phyloP scores from a whole-genome alignment of 2,113 vertebrate genomes.

The Ia io region DNA sequence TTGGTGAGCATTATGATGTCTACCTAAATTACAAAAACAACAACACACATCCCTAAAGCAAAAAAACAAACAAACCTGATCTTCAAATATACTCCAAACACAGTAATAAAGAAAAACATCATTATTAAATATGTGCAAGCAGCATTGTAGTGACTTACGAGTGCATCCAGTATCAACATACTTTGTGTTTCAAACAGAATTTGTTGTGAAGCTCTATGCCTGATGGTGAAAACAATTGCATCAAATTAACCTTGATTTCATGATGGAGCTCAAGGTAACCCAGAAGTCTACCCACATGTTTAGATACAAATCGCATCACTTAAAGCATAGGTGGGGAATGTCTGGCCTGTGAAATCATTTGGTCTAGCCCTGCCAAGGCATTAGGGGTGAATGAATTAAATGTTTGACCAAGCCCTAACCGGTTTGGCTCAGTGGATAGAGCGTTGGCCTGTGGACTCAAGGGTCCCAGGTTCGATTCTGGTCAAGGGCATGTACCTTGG shows the following conservation, averaged over 20 bases:
- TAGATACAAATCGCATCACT: not conserved
- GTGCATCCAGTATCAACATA: not conserved
- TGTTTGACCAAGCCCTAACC: too few relatives aligned
- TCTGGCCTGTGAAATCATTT: too few relatives aligned
- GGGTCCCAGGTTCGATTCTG: too few relatives aligned
- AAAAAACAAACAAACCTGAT: not conserved
- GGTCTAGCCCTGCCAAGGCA: too few relatives aligned
- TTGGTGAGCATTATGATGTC: not conserved
- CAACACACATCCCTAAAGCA: not conserved
- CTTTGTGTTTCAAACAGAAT: not conserved
- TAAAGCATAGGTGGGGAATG: not conserved
- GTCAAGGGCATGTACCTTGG: too few relatives aligned
- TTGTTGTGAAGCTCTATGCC: not conserved
- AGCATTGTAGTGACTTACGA: not conserved
- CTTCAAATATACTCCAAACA: constrained; percentile 17
- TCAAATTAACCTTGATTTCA: not conserved
- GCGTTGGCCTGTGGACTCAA: too few relatives aligned
- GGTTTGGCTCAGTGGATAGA: too few relatives aligned
- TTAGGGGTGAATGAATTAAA: too few relatives aligned
- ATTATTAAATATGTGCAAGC: not conserved
- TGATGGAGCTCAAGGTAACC: not conserved
- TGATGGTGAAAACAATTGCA: not conserved
- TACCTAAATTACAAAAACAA: not conserved
- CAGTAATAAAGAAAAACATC: constrained; percentile 22
- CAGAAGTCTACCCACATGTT: not conserved